Conservation (phyloP, 2,797 vertebrate species). For the Delichon dasypus region DNA sequence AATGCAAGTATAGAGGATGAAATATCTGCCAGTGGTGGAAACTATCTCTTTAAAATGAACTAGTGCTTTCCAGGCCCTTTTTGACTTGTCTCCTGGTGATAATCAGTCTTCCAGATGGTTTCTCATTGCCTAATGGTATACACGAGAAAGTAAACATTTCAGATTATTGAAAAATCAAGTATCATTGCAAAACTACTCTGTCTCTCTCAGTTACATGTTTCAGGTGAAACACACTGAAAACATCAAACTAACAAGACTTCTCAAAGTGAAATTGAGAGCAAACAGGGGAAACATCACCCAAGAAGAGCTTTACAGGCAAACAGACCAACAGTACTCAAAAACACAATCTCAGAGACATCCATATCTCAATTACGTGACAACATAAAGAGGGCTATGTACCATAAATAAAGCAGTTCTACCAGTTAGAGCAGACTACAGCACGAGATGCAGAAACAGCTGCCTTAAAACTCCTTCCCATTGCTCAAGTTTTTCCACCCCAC, state of each 20-base stretch:
- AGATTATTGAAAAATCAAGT: conserved; percentile 58
- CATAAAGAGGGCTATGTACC: conserved; percentile 32
- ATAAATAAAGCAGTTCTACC: not conserved
- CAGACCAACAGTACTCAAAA: conserved; percentile 47
- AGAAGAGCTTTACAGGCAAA: conserved; percentile 37
- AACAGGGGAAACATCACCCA: conserved; percentile 12
- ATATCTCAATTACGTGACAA: conserved; percentile 55
- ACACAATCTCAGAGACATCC: conserved; percentile 47
- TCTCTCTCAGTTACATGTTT: conserved; percentile 29
- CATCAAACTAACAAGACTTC: conserved; percentile 28
- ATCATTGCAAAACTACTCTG: conserved; percentile 23
- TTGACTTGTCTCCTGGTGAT: conserved; percentile 49
- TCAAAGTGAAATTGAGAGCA: conserved; percentile 45
- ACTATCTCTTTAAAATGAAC: conserved; percentile 52
- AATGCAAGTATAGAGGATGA: conserved; percentile 43
- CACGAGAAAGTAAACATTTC: conserved; percentile 48
- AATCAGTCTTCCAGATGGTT: conserved; percentile 65
- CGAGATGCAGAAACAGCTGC: conserved; percentile 21
- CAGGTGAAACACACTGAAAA: conserved; percentile 39
- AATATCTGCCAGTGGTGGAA: conserved; percentile 52
- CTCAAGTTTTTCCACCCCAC: not conserved
- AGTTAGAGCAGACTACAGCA: conserved; percentile 39
- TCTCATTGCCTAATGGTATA: conserved; percentile 54
- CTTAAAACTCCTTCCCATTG: not conserved
- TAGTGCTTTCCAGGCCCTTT: conserved; percentile 57